phyloP scores from a whole-genome alignment of 1,140 invertebrate species.

The Micrasema minimum region DNA sequence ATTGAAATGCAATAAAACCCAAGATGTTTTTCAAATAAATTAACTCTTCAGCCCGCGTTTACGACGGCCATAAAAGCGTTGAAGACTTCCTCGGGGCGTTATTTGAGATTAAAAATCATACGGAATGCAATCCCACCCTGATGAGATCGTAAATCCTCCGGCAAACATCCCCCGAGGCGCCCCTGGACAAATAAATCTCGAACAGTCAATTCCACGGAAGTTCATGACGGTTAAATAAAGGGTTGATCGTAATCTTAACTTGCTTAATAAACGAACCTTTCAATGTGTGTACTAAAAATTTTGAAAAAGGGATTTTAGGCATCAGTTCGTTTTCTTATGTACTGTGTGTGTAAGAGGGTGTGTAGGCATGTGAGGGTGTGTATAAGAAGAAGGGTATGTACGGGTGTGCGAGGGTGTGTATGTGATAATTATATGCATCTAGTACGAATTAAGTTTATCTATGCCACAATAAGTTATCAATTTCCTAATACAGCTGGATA shows the following conservation, averaged over 20 bases:
- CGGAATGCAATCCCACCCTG: slow-evolving; percentile 35
- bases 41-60: slow-evolving; percentile 23
- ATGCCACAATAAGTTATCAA: too few species aligned
- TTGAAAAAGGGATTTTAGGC: not conserved
- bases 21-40: slow-evolving; percentile 24
- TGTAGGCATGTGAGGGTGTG: too few species aligned
- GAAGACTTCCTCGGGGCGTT: slow-evolving; percentile 23
- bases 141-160: slow-evolving; percentile 34
- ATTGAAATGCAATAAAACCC: slow-evolving; percentile 7
- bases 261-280: not conserved
- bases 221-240: slow-evolving; percentile 28
- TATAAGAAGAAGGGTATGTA: too few species aligned
- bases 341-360: too few species aligned
- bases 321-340: too few species aligned
- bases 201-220: slow-evolving; percentile 26
- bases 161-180: slow-evolving; percentile 22
- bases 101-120: slow-evolving; percentile 39
- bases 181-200: slow-evolving; percentile 31
- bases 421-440: too few species aligned
- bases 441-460: too few species aligned
- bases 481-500: too few species aligned
- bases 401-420: too few species aligned
- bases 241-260: slow-evolving; percentile 1
- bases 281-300: not conserved
- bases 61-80: slow-evolving; percentile 32